Evolutionary conservation across 2,113 vertebrate species (phyloP).

Genomic region (Ictalurus furcatus): DNA sequence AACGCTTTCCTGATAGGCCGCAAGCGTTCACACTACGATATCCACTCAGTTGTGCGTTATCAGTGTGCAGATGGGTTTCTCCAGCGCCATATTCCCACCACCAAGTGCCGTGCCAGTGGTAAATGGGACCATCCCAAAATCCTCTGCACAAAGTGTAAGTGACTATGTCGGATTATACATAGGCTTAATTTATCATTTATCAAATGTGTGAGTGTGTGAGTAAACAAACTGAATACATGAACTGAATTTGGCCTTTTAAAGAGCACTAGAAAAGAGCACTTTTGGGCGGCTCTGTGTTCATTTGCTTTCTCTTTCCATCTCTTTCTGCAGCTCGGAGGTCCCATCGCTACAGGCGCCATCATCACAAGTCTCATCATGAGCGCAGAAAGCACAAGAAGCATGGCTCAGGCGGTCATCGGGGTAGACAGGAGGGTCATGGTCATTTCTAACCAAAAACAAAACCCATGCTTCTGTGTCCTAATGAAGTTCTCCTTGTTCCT

Average conservation of each 20-base stretch:
- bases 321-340: constrained; percentile 79
- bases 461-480: constrained; percentile 25
- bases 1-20: constrained; percentile 84
- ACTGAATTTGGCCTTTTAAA: constrained; percentile 40
- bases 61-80: constrained; percentile 86
- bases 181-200: constrained; percentile 51
- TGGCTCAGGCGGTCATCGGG: constrained; percentile 70
- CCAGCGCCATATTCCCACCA: constrained; percentile 86
- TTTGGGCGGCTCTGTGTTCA: not conserved
- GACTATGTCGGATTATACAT: not conserved
- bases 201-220: not conserved
- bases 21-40: constrained; percentile 84
- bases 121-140: constrained; percentile 93
- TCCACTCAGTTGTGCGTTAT: constrained; percentile 89
- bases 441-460: constrained; percentile 73
- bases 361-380: constrained; percentile 84
- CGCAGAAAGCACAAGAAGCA: constrained; percentile 86
- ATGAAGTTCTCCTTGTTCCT: constrained; percentile 25
- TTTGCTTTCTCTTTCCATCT: constrained; percentile 15
- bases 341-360: constrained; percentile 83
- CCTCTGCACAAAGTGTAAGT: constrained; percentile 93
- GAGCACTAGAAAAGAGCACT: not conserved
- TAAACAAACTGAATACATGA: constrained; percentile 21
- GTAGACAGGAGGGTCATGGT: constrained; percentile 63
- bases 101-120: constrained; percentile 87